These are phyloP conservation scores for Oegoconia quadripuncta DNA, from an alignment of 2,888 invertebrate species.

Conservation along the genomic window DNA sequence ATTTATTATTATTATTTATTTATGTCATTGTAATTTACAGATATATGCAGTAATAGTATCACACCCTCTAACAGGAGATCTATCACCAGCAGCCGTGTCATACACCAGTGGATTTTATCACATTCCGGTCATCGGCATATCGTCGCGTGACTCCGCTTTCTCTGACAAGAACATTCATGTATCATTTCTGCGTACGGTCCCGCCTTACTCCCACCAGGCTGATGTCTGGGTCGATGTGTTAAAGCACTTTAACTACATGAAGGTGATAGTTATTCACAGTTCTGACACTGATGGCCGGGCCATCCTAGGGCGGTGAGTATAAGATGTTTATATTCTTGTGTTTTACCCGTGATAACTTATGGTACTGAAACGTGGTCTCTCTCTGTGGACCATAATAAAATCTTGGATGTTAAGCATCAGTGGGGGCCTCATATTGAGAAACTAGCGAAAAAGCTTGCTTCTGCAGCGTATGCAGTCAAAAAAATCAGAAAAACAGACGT, in stretches of 20 bases:
- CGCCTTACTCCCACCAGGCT: slow-evolving; percentile 99
- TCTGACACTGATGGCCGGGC: slow-evolving; percentile 97
- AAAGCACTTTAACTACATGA: slow-evolving; percentile 93
- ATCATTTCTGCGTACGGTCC: slow-evolving; percentile 97
- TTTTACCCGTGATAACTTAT: too few species aligned
- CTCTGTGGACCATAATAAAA: too few species aligned
- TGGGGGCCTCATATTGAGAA: too few species aligned
- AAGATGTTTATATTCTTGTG: too few species aligned
- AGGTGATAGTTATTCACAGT: slow-evolving; percentile 96
- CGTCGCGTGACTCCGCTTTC: slow-evolving; percentile 97
- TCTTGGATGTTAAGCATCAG: too few species aligned
- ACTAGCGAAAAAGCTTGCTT: too few species aligned
- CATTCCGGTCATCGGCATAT: slow-evolving; percentile 98
- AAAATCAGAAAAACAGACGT: too few species aligned
- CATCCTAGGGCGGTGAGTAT: slow-evolving; percentile 87
- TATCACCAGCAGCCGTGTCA: slow-evolving; percentile 98
- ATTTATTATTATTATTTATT: too few species aligned
- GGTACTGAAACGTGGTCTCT: too few species aligned
- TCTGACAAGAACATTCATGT: slow-evolving; percentile 99
- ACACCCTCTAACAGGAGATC: slow-evolving; percentile 90
- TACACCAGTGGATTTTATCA: slow-evolving; percentile 99
- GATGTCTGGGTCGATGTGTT: slow-evolving; percentile 98
- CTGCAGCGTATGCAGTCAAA: too few species aligned
- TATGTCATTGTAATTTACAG: slow-evolving; percentile 50
- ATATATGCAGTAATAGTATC: slow-evolving; percentile 93